Evolutionary conservation across 1,140 invertebrate species (phyloP).

Genomic region (Drosophila leontia): DNA sequence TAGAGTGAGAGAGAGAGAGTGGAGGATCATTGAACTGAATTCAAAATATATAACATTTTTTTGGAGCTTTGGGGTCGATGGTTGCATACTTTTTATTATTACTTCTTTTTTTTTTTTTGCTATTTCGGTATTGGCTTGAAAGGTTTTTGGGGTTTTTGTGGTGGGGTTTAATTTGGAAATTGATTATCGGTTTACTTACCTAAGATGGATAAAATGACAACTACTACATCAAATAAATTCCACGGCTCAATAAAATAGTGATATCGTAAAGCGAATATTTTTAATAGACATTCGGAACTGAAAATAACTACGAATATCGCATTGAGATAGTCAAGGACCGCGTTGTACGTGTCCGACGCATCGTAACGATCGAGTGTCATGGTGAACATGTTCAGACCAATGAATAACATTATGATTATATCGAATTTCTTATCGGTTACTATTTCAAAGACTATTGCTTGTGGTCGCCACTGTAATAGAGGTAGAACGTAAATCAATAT

Average conservation of each 20-base stretch:
- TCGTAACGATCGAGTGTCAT: constrained; percentile 99
- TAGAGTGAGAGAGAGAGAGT: constrained; percentile 26
- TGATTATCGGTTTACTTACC: constrained; percentile 88
- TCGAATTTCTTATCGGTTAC: constrained; percentile 99
- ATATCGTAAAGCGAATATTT: constrained; percentile 98
- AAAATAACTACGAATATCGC: constrained; percentile 99
- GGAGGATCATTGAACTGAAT: constrained; percentile 30
- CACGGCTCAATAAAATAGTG: constrained; percentile 99
- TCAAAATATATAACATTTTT: constrained; percentile 33
- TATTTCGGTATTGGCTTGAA: constrained; percentile 23
- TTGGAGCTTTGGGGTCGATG: constrained; percentile 50
- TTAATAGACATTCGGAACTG: constrained; percentile 98
- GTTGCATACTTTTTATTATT: constrained; percentile 43
- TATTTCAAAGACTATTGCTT: constrained; percentile 98
- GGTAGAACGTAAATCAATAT: constrained; percentile 52
- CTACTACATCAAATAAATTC: constrained; percentile 99
- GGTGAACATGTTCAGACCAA: constrained; percentile 98
- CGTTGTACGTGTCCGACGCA: constrained; percentile 92
- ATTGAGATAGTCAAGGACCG: constrained; percentile 95
- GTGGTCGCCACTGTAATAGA: constrained; percentile 93
- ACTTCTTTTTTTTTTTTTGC: constrained; percentile 4
- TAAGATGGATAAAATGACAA: constrained; percentile 99
- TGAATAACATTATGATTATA: constrained; percentile 99
- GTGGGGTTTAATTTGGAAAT: constrained; percentile 42
- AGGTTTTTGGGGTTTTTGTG: constrained; percentile 31